Conservation (phyloP, 2,888 invertebrate species). For the Cheilosia urbana region DNA sequence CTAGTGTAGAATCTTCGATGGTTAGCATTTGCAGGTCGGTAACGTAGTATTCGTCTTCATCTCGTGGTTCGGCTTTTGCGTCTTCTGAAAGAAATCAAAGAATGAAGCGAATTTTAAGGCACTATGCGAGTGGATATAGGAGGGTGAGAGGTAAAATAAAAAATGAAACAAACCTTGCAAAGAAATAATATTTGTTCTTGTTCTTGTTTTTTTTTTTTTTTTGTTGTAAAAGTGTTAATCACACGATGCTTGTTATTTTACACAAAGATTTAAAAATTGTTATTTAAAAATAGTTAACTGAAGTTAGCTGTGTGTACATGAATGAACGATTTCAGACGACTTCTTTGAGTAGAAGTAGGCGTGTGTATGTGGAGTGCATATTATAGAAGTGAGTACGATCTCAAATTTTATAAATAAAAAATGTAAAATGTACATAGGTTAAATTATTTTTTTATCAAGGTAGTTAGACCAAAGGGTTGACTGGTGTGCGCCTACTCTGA, state of each 20-base stretch:
- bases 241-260: constrained; percentile 53
- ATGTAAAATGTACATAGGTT: too few relatives aligned
- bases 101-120: constrained; percentile 30
- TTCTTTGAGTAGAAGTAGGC: too few relatives aligned
- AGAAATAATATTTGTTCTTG: constrained; percentile 22
- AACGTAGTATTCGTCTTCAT: neutral
- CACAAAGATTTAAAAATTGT: constrained; percentile 50
- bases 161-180: constrained; percentile 66
- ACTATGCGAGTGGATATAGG: neutral
- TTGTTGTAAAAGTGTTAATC: constrained; percentile 55
- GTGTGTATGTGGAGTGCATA: too few relatives aligned
- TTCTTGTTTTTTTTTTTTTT: neutral
- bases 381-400: too few relatives aligned
- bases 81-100: constrained; percentile 55
- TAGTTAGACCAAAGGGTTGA: too few relatives aligned
- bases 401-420: too few relatives aligned
- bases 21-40: constrained; percentile 56
- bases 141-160: constrained; percentile 4
- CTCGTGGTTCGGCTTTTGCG: neutral
- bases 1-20: constrained; percentile 79
- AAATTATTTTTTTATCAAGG: too few relatives aligned
- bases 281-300: constrained; percentile 26
- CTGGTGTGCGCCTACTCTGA: too few relatives aligned
- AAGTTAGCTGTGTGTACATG: too few relatives aligned
- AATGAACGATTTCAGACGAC: too few relatives aligned